Percentiles rank a stretch among this genome's conserved stretches.
Conservation (phyloP, 2,888 invertebrate species). For the Lycocerus yunnanus region DNA sequence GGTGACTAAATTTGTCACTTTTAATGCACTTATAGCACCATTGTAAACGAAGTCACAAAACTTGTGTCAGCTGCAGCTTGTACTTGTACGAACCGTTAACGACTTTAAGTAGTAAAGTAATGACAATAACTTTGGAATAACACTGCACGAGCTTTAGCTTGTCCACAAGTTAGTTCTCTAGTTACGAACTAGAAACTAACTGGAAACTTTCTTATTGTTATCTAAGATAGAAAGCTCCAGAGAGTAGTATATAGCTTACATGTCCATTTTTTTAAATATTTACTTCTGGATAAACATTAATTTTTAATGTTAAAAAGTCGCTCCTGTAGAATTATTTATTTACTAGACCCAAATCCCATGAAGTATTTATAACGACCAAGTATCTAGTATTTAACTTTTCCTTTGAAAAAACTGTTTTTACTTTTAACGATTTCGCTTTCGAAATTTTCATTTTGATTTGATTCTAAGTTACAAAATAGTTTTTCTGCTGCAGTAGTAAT, state of each 20-base stretch:
- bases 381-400: neutral
- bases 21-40: slow-evolving; percentile 22
- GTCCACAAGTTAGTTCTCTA: slow-evolving; percentile 14
- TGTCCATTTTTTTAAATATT: neutral
- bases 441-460: neutral
- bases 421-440: neutral
- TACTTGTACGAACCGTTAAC: slow-evolving; percentile 28
- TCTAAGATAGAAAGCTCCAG: neutral
- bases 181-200: slow-evolving; percentile 9
- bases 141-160: slow-evolving; percentile 24
- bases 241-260: neutral
- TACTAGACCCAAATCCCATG: neutral
- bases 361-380: neutral
- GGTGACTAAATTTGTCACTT: slow-evolving; percentile 8
- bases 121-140: slow-evolving; percentile 29
- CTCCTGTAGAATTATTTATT: neutral
- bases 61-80: slow-evolving; percentile 30
- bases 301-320: neutral
- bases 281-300: neutral
- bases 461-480: neutral
- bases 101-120: slow-evolving; percentile 28
- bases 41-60: slow-evolving; percentile 23
- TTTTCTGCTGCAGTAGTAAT: too few species aligned
- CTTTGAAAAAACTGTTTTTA: neutral
- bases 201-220: slow-evolving; percentile 2